phyloP scores from a whole-genome alignment of 35 echinoderm and acorn worm species.

The Ophioderma brevispina region DNA sequence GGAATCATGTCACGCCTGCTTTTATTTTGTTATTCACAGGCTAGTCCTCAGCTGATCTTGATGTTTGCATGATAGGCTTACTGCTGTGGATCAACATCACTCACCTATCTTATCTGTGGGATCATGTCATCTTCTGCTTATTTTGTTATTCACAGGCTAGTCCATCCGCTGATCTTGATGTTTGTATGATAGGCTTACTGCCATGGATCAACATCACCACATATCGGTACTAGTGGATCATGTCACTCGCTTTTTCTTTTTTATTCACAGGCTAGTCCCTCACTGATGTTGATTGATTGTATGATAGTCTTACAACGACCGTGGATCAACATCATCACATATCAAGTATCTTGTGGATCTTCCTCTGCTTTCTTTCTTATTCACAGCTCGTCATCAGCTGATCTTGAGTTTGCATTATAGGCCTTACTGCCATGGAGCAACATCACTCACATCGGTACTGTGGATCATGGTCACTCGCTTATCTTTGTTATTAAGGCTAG shows the following conservation, averaged over 20 bases:
- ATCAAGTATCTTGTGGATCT: no score
- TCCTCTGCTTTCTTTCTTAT: not conserved
- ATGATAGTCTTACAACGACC: not conserved
- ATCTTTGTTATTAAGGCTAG: not conserved
- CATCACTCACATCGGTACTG: not conserved
- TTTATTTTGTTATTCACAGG: not conserved
- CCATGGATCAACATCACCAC: not conserved
- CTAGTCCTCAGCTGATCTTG: not conserved
- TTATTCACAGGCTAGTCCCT: not conserved
- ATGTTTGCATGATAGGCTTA: not conserved
- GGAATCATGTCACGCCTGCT: not conserved
- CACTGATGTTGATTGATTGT: not conserved
- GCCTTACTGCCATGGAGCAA: not conserved
- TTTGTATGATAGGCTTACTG: no score
- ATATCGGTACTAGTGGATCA: not conserved
- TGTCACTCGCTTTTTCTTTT: not conserved
- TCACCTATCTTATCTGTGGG: not conserved
- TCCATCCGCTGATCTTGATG: no score
- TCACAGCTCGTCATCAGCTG: not conserved
- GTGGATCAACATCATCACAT: no score
- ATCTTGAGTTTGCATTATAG: not conserved
- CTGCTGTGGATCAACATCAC: not conserved
- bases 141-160: not conserved
- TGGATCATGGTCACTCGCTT: not conserved
- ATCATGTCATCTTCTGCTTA: slow-evolving; percentile 11